Percentiles rank a stretch among this genome's conserved stretches.
Evolutionary conservation across 2,797 vertebrate species (phyloP).

Genomic region (Sebastes vulpes): DNA sequence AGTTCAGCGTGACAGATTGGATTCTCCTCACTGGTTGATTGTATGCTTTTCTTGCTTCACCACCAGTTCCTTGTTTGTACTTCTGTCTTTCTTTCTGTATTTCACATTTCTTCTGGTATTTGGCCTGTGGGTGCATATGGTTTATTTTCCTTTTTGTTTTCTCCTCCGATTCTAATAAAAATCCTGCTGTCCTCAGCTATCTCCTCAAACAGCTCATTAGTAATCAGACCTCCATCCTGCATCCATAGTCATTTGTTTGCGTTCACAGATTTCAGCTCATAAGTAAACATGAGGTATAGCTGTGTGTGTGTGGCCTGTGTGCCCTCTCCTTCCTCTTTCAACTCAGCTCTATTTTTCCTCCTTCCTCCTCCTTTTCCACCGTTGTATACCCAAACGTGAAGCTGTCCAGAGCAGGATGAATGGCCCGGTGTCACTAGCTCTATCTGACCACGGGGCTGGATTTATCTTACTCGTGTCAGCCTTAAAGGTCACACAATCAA

Average conservation of each 20-base stretch:
- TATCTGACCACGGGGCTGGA: constrained; percentile 49
- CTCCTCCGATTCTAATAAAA: constrained; percentile 13
- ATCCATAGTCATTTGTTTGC: constrained; percentile 37
- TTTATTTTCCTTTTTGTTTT: constrained; percentile 37
- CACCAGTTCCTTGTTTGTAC: constrained; percentile 25
- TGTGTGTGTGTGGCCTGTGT: constrained; percentile 25
- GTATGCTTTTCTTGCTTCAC: constrained; percentile 16
- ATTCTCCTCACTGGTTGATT: constrained; percentile 63
- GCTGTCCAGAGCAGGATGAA: constrained; percentile 50
- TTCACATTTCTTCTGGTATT: constrained; percentile 32
- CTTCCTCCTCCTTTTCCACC: not conserved
- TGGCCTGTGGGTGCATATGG: constrained; percentile 3
- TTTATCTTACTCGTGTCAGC: constrained; percentile 58
- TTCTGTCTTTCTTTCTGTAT: constrained; percentile 14
- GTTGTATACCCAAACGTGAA: constrained; percentile 18
- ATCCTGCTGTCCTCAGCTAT: constrained; percentile 7
- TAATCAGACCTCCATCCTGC: constrained; percentile 40
- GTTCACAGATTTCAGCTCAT: constrained; percentile 41
- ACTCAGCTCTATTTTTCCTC: constrained; percentile 8
- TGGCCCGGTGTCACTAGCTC: constrained; percentile 35
- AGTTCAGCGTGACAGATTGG: constrained; percentile 64
- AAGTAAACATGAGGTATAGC: constrained; percentile 64
- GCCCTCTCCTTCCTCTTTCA: constrained; percentile 5
- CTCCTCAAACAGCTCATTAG: constrained; percentile 52
- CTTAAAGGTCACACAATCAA: constrained; percentile 69